Base-by-base conservation (phyloP, 2,797 vertebrate genomes). In the Columba guinea region DNA sequence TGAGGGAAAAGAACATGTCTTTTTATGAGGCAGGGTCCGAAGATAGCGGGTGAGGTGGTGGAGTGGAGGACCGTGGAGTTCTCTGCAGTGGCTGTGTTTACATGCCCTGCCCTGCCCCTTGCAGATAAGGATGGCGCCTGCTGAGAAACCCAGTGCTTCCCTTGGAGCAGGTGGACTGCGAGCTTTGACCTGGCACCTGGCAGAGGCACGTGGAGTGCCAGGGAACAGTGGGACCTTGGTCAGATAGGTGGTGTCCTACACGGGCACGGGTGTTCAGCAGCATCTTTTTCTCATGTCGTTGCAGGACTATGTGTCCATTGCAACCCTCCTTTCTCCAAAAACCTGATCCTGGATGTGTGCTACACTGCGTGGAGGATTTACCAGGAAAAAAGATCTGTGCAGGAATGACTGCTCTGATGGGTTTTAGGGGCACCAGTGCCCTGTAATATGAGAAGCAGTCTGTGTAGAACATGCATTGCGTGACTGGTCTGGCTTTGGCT, bases 151-250 rank as follows among this genome's bases (percentile, higher is more conserved):
- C 1, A 14, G 77, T 94, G 75, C 69, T 90, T 94, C 68, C 94
- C 30, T 56, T 17, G 56, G 88, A 15, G 37, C 88, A 3, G 77
- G 69, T 11, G 48, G 59, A 48, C 86, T 41, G 34, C 39, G 92
- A 96, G 92, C 95, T 96, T 94, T 92, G 91, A 58, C 87, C 92
- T 41, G 80, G 77, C 87, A 90, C 93, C 69, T 88, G 95, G 84
- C 94, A 86, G 65, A 68, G 77, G 3, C 51, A 4, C 23, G 46
- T 86, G 88, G 19, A 2, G 74, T 1, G 4, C 91, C 5, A 1
- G 89, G 79, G 81, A n/a, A 5, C 39, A 27, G 81, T 59, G 24
- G 84, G 81, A 68, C 65, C 74, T 76, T 53, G 46, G 62, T 76
- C 89, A 58, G 15, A 58, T 24, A 35, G 79, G 73, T 88, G 80